Evolutionary conservation across 35 echinoderm and acorn worm species (phyloP).

Genomic region (Apostichopus japonicus): DNA sequence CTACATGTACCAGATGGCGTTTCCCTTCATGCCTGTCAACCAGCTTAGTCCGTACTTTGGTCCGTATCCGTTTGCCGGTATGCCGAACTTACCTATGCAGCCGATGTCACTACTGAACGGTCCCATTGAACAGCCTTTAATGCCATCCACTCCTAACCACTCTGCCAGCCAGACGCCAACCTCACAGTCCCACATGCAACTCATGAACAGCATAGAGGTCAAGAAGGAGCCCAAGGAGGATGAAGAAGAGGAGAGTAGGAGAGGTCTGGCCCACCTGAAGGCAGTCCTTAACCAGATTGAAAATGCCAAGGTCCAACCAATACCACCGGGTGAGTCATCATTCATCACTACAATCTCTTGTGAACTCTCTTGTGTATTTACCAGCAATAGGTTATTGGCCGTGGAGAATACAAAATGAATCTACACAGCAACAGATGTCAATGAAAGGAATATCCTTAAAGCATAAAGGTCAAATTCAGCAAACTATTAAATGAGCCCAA

Average conservation of each 20-base stretch:
- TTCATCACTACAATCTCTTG: not conserved
- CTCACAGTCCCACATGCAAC: not conserved
- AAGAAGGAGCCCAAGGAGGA: conserved; percentile 75
- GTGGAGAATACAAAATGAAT: no score
- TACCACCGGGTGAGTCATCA: conserved; percentile 81
- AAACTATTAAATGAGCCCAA: no score
- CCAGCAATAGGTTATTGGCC: no score
- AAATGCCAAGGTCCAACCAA: conserved; percentile 66
- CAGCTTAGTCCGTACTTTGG: conserved; percentile 86
- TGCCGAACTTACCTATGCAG: conserved; percentile 80
- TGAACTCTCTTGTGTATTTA: no score
- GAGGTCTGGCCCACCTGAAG: conserved; percentile 88
- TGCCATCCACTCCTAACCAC: conserved; percentile 28
- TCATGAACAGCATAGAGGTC: conserved; percentile 42
- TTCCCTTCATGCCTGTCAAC: conserved; percentile 90
- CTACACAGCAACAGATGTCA: no score
- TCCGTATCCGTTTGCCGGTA: conserved; percentile 79
- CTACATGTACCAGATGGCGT: conserved; percentile 89
- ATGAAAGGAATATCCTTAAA: no score
- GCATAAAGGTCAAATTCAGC: no score
- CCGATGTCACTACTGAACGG: conserved; percentile 69
- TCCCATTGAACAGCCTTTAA: conserved; percentile 49
- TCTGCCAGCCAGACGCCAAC: conserved; percentile 20
- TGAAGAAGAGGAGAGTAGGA: conserved; percentile 70
- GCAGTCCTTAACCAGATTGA: conserved; percentile 87